Base-by-base conservation (phyloP, 1,140 invertebrate species). In the Muscidifurax raptorellus region DNA sequence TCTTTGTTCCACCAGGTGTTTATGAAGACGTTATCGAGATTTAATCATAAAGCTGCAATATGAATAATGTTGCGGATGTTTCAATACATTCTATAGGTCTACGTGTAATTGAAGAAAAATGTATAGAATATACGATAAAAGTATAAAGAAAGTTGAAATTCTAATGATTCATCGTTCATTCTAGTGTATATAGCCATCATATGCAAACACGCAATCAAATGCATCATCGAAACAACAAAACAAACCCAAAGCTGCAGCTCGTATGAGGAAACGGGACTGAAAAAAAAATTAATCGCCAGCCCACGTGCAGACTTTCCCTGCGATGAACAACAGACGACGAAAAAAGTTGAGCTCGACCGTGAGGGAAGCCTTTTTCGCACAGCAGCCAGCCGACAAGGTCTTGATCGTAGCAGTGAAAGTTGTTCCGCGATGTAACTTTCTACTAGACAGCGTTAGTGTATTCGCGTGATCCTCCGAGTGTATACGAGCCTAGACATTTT, bases 391-490 rank as follows among this genome's bases (percentile, higher is more conserved):
- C 78, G 66, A 83, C 77, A 72, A 83, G 79, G 75, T 81, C 80
- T 87, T 47, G 71, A 84, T 71, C 83, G 81, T 66, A 67, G 67
- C 47, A 81, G 81, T 69, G 81, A 83, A 83, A 64, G 64, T 75
- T 47, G 72, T 87, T 69, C 10, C 10, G 52, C 28, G 69, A 78
- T 83, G 27, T 86, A 83, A 77, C 75, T 87, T 71, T 75, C 85
- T 81, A 72, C 1, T 86, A 84, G 75, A 88, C 18, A 59, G 18
- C 15, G 18, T 4, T 4, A 59, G 47, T 66, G 82, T 82, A 72
- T 83, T 77, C 47, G 72, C 83, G 80, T 88, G 85, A 87, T 80
- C 83, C 85, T 69, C n/a, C 74, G 76, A 83, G 80, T 74, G 79
- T 64, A 72, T 32, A 75, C 85, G 27, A 78, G 4, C 18, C 13